phyloP scores from a whole-genome alignment of 2,113 vertebrate species.

The Poeciliopsis retropinna region DNA sequence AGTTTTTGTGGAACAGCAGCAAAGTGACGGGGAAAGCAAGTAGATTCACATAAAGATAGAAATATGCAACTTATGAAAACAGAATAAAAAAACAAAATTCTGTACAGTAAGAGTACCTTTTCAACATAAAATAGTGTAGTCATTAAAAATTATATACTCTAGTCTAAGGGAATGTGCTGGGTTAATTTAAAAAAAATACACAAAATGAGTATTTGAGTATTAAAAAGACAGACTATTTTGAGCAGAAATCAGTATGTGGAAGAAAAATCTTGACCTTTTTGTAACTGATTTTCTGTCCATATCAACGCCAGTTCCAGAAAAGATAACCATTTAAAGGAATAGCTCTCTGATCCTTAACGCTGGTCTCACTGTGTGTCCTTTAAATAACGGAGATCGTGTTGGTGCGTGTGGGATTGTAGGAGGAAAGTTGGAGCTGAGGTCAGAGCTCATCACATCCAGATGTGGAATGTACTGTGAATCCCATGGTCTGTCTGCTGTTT shows the following conservation, averaged over 20 bases:
- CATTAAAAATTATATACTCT: too few species aligned
- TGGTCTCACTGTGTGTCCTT: neutral
- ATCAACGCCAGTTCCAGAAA: neutral
- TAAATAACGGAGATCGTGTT: neutral
- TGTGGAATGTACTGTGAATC: conserved; percentile 67
- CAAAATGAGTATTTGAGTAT: too few species aligned
- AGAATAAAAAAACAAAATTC: too few species aligned
- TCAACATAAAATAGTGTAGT: too few species aligned
- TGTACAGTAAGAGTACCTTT: too few species aligned
- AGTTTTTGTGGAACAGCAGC: too few species aligned
- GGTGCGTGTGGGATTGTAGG: conserved; percentile 30
- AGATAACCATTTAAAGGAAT: neutral
- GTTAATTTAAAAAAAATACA: too few species aligned
- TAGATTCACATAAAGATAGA: too few species aligned
- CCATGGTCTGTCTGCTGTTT: conserved; percentile 8
- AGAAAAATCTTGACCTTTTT: neutral
- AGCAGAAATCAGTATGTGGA: neutral
- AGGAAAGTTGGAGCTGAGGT: conserved; percentile 29
- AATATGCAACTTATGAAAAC: too few species aligned
- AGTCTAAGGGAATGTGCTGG: too few species aligned
- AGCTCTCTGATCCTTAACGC: neutral
- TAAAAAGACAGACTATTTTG: too few species aligned
- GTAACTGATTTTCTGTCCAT: neutral
- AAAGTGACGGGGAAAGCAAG: too few species aligned
- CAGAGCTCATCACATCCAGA: conserved; percentile 63